Conservation (phyloP, 1,140 invertebrate genomes). For the Chymomyza costata region DNA sequence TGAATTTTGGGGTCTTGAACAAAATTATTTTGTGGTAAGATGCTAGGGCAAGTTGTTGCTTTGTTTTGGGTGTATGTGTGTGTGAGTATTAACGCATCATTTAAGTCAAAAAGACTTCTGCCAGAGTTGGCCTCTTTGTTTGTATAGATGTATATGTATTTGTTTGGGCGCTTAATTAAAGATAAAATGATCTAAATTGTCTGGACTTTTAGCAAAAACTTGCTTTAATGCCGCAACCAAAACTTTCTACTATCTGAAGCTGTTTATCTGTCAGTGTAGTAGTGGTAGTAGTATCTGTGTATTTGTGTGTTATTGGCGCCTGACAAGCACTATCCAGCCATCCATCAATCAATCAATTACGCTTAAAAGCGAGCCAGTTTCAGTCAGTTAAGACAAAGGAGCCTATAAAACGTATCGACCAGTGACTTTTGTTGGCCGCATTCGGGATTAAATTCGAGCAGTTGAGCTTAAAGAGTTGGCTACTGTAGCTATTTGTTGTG, state of each 20-base stretch:
- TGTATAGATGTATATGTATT: too few relatives aligned
- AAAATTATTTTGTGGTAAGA: slow-evolving; percentile 30
- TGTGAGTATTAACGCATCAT: slow-evolving; percentile 71
- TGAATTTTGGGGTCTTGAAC: slow-evolving; percentile 5
- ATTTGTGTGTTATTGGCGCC: slow-evolving; percentile 12
- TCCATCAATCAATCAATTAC: slow-evolving; percentile 69
- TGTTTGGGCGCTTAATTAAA: slow-evolving; percentile 65
- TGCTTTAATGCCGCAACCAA: slow-evolving; percentile 48
- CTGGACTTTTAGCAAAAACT: slow-evolving; percentile 29
- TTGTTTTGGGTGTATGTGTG: slow-evolving; percentile 36
- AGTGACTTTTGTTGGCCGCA: slow-evolving; percentile 53
- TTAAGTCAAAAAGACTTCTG: slow-evolving; percentile 46
- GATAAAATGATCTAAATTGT: slow-evolving; percentile 63
- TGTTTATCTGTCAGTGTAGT: slow-evolving; percentile 14
- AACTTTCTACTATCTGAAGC: too few relatives aligned
- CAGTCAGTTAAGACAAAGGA: too few relatives aligned
- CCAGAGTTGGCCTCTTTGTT: slow-evolving; percentile 27
- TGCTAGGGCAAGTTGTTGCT: slow-evolving; percentile 20
- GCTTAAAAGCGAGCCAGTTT: slow-evolving; percentile 51
- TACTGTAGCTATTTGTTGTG: too few relatives aligned
- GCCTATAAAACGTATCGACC: slow-evolving; percentile 51
- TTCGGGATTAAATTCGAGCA: slow-evolving; percentile 60
- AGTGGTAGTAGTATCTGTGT: slow-evolving; percentile 1
- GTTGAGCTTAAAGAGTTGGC: too few relatives aligned
- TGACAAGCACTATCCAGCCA: slow-evolving; percentile 24